Percentiles rank a stretch among this genome's conserved stretches.
Evolutionary conservation across 2,888 invertebrate genomes (phyloP).

Genomic region (Chaitophorus viminalis): DNA sequence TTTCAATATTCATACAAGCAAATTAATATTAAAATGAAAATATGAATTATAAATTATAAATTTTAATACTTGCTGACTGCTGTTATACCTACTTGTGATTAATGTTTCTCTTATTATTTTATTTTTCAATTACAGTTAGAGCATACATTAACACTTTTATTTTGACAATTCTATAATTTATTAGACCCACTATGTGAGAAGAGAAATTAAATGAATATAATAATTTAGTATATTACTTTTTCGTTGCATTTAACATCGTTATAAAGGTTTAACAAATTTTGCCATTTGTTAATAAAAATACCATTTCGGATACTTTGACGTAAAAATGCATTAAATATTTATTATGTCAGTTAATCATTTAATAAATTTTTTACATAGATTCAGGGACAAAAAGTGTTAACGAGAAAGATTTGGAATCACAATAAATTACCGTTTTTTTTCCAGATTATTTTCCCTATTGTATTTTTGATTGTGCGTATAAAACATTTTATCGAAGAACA

Average conservation of each 20-base stretch:
- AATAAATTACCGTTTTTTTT: too few relatives aligned
- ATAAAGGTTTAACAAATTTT: neutral
- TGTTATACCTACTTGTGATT: neutral
- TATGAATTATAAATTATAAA: constrained; percentile 30
- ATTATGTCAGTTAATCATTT: too few relatives aligned
- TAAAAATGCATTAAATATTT: too few relatives aligned
- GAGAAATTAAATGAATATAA: neutral
- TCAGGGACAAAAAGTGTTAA: too few relatives aligned
- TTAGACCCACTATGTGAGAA: neutral
- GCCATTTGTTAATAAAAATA: neutral
- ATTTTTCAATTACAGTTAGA: constrained; percentile 26
- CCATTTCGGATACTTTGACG: too few relatives aligned
- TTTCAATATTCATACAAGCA: neutral
- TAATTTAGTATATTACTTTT: neutral
- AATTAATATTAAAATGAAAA: constrained; percentile 36
- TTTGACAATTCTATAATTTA: constrained; percentile 25
- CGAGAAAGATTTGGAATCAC: too few relatives aligned
- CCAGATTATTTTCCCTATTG: too few relatives aligned
- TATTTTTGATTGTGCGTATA: too few relatives aligned
- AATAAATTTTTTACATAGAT: too few relatives aligned
- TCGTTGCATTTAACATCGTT: neutral
- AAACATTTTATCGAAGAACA: too few relatives aligned
- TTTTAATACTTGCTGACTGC: constrained; percentile 16
- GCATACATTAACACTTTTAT: neutral
- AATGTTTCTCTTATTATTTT: constrained; percentile 31